Evolutionary conservation across 2,797 vertebrate genomes (phyloP), one percentile per base, ranked within the genome.

Genomic region (Echiichthys vipera): DNA sequence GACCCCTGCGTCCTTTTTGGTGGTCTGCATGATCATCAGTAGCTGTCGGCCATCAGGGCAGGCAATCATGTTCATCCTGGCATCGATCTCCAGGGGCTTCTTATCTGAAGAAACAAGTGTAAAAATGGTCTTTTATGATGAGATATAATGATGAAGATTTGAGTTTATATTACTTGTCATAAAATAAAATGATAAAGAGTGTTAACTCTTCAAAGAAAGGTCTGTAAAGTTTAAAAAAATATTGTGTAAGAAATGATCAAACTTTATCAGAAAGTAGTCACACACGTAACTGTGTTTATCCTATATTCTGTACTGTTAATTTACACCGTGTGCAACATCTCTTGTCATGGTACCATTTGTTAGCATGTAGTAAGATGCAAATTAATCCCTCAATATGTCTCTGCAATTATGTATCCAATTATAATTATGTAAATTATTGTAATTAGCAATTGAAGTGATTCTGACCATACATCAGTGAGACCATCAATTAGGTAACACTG

Each of bases 31-130:
- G 36, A 99, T 96, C 93, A 97, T 98, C 77, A 99, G 94, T 63
- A 99, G 94, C 92, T 99, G 97, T 6, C 98, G 92, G 7, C 98
- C 98, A 0, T 99, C 98, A 20, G 97, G 96, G 78, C 97, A 98
- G 75, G 97, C 96, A 13, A 97, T 88, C 13, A 97, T 93, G 18
- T 96, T 95, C 93, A 99, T 95, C 0, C 93, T 93, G 0, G 93
- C 88, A 71, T 98, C 97, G 0, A 96, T 94, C 72, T 92, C 93
- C 80, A 99, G 84, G 3, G 95, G 93, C 87, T 94, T 95, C 88
- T 98, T 99, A 87, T 99, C 98, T 99, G 90, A 34, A 20, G 42
- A 85, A 18, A 46, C 34, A 54, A 12, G 5, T n/a, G 75, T 10
- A 45, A 3, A 45, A 7, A 51, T 2, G 1, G 9, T 57, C 14